A percentile compares a stretch with the other conserved stretches of the same genome.
These are phyloP conservation scores for Elaphurus davidianus DNA, from an alignment of 2,113 vertebrate genomes.

Conservation along the genomic window DNA sequence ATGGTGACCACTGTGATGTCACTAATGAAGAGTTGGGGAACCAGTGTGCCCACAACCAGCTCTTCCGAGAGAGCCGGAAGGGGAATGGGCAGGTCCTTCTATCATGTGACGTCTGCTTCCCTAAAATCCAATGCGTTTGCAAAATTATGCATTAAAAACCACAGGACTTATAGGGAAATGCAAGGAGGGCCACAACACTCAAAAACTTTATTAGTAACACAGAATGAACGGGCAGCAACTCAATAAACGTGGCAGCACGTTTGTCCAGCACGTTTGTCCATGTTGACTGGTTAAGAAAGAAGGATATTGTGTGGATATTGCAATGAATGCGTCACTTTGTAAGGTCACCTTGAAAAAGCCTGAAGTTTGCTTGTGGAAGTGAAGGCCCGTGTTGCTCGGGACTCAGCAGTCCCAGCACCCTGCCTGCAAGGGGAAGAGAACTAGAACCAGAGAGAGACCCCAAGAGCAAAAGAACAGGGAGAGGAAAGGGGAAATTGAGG, in stretches of 20 bases:
- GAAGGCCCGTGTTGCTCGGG: accelerated
- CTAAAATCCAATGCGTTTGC: neutral
- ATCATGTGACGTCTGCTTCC: accelerated
- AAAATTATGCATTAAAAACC: neutral
- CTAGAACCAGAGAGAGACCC: neutral
- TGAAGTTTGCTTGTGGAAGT: neutral
- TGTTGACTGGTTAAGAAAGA: neutral
- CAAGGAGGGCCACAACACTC: no score
- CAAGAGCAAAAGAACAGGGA: neutral
- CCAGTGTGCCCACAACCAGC: no score
- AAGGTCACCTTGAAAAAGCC: neutral
- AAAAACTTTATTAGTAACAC: no score
- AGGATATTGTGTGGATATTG: no score
- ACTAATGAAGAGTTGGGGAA: neutral
- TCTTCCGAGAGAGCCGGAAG: neutral
- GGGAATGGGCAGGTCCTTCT: no score
- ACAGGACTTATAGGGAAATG: neutral
- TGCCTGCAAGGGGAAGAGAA: neutral
- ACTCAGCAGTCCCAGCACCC: neutral
- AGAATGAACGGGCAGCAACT: no score
- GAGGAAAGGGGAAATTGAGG: neutral
- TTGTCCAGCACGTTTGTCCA: neutral
- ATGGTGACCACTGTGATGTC: neutral
- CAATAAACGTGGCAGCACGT: neutral
- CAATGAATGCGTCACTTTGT: accelerated